Conservation (phyloP, 2,888 invertebrate species). For the Teleiodes luculella region DNA sequence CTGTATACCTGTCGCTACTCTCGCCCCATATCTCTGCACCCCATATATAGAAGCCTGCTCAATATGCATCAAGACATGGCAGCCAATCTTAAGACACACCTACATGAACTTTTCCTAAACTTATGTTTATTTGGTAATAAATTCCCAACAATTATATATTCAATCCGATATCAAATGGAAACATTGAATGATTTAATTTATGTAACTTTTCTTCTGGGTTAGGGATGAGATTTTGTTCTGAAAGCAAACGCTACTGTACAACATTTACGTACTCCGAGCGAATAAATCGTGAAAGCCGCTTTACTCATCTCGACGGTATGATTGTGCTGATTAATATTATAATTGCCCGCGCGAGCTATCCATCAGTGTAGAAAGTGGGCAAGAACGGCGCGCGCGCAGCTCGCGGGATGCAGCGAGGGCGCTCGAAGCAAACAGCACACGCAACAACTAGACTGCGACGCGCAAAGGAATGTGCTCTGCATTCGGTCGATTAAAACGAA, state of each 20-base stretch:
- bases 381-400: slow-evolving; percentile 51
- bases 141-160: too few relatives aligned
- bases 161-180: too few relatives aligned
- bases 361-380: slow-evolving; percentile 76
- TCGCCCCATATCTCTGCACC: slow-evolving; percentile 52
- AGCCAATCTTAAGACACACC: slow-evolving; percentile 18
- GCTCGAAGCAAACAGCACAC: slow-evolving; percentile 30
- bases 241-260: neutral
- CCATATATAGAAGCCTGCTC: slow-evolving; percentile 26
- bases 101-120: slow-evolving; percentile 10
- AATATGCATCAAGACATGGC: slow-evolving; percentile 11
- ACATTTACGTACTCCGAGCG: slow-evolving; percentile 2
- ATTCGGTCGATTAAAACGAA: slow-evolving; percentile 14
- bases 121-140: neutral
- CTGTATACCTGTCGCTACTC: slow-evolving; percentile 41
- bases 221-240: too few relatives aligned
- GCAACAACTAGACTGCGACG: slow-evolving; percentile 70
- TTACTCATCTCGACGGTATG: slow-evolving; percentile 61
- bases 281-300: slow-evolving; percentile 57
- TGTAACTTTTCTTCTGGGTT: neutral
- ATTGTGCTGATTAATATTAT: slow-evolving; percentile 77
- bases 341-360: slow-evolving; percentile 72
- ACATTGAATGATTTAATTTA: neutral
- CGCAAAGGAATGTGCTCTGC: slow-evolving; percentile 47
- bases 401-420: slow-evolving; percentile 40